Evolutionary conservation across 2,113 vertebrate species (phyloP).

Genomic region (Xenus cinereus): DNA sequence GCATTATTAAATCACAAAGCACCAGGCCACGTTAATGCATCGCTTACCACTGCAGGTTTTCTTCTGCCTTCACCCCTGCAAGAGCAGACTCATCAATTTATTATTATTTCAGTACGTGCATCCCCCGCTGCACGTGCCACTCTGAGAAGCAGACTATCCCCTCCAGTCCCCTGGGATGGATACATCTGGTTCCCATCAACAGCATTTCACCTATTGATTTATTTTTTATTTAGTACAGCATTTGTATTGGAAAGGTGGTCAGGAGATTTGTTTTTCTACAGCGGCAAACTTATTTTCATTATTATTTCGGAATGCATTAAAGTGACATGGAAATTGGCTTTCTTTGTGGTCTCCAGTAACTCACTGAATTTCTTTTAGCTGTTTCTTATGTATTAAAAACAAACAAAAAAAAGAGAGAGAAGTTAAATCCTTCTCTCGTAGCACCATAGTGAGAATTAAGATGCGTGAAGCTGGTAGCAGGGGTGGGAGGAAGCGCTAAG

Average conservation of each 20-base stretch:
- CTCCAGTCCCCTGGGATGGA: background rate
- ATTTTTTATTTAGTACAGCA: background rate
- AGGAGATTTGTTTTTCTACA: background rate
- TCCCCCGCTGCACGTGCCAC: background rate
- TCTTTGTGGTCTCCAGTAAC: background rate
- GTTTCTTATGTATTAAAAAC: background rate
- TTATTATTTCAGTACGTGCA: background rate
- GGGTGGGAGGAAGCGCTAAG: background rate
- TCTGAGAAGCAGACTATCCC: background rate
- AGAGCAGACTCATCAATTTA: background rate
- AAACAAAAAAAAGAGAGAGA: background rate
- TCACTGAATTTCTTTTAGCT: background rate
- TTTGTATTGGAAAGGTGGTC: background rate
- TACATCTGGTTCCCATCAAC: background rate
- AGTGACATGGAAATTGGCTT: background rate
- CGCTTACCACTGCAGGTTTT: background rate
- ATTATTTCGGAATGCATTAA: background rate
- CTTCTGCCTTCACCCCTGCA: background rate
- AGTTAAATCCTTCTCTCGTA: too few species aligned
- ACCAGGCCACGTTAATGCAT: background rate
- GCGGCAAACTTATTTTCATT: background rate
- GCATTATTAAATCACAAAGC: background rate
- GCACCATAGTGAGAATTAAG: background rate
- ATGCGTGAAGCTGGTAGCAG: background rate
- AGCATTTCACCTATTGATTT: background rate